phyloP scores from a whole-genome alignment of 2,113 vertebrate species.

The Brienomyrus brachyistius region DNA sequence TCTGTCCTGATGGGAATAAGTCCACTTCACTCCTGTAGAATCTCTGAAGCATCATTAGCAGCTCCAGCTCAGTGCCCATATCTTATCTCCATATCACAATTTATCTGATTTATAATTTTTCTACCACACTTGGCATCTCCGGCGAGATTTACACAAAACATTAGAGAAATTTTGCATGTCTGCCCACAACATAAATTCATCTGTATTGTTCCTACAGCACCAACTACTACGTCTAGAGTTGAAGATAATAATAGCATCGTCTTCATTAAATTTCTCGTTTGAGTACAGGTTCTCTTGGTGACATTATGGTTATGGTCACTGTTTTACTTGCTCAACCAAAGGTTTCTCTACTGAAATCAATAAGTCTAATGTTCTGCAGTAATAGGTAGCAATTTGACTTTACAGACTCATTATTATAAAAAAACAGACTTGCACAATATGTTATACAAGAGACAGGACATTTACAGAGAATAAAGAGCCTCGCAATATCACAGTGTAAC shows the following conservation, averaged over 20 bases:
- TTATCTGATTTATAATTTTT: background rate
- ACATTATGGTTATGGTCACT: background rate
- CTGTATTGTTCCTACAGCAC: background rate
- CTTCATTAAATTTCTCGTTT: background rate
- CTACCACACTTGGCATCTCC: background rate
- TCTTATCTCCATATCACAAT: background rate
- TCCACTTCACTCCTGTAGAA: background rate
- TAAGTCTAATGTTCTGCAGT: background rate
- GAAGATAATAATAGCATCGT: background rate
- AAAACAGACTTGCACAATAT: background rate
- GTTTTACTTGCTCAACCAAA: background rate
- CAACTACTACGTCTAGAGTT: background rate
- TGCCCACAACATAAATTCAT: background rate
- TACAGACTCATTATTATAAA: background rate
- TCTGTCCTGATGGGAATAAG: background rate
- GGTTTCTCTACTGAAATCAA: background rate
- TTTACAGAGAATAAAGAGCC: background rate
- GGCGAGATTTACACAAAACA: background rate
- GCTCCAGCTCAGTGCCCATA: background rate
- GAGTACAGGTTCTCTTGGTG: background rate
- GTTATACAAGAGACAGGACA: background rate
- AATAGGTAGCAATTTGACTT: background rate
- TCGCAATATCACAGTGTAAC: background rate
- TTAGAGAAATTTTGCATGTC: background rate
- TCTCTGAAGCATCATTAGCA: background rate